These are phyloP conservation scores for Autographa gamma DNA, from an alignment of 2,888 invertebrate species.

Conservation along the genomic window DNA sequence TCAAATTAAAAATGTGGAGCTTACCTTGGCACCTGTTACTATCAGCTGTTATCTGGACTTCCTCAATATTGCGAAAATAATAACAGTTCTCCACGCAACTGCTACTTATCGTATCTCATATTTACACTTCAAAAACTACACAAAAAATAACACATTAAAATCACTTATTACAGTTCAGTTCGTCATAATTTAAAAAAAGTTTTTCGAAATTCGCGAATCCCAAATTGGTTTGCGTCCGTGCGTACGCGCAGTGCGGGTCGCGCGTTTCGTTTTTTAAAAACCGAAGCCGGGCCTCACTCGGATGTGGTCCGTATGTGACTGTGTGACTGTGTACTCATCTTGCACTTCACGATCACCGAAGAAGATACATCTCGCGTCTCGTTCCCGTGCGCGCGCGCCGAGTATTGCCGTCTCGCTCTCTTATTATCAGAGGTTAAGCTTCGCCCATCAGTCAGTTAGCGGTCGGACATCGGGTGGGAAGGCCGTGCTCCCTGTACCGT, in stretches of 20 bases:
- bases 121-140: slow-evolving; percentile 67
- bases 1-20: slow-evolving; percentile 45
- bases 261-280: slow-evolving; percentile 81
- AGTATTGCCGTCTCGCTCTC: slow-evolving; percentile 77
- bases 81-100: slow-evolving; percentile 70
- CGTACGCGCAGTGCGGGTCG: slow-evolving; percentile 82
- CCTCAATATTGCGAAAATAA: slow-evolving; percentile 64
- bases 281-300: slow-evolving; percentile 84
- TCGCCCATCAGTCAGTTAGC: slow-evolving; percentile 87
- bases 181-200: slow-evolving; percentile 58
- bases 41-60: slow-evolving; percentile 58
- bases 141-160: slow-evolving; percentile 69
- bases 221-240: slow-evolving; percentile 76
- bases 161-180: slow-evolving; percentile 62
- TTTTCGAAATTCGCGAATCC: slow-evolving; percentile 64
- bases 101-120: slow-evolving; percentile 62
- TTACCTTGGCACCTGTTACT: slow-evolving; percentile 63
- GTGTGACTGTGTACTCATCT: slow-evolving; percentile 88
- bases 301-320: slow-evolving; percentile 88
- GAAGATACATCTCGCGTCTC: slow-evolving; percentile 83
- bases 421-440: slow-evolving; percentile 88
- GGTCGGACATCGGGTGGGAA: slow-evolving; percentile 83
- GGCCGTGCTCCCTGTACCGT: slow-evolving; percentile 80
- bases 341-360: slow-evolving; percentile 88
- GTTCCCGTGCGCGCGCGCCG: slow-evolving; percentile 62